Evolutionary conservation across 2,113 vertebrate species (phyloP), one percentile per base, ranked within the genome.

Genomic region (rabbit (Oryctolagus cuniculus)): DNA sequence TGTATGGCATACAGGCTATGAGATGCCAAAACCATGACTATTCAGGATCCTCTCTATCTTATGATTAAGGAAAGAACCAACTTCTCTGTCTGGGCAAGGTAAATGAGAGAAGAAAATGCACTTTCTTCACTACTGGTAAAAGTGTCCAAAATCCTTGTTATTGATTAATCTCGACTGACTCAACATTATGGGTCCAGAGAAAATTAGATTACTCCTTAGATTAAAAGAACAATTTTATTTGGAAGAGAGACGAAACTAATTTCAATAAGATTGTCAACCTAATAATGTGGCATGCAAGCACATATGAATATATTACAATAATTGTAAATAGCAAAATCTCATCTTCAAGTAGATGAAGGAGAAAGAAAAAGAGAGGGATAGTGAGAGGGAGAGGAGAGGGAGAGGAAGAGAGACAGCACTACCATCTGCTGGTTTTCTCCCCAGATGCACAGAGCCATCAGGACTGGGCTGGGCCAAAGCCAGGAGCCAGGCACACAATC

Each of bases 261-360:
- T 58, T 58, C 55, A 67, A 84, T 27, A 74, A 66, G 10, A 27
- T 12, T 25, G 3, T 38, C 38, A 87, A 67, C 73, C 6, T 69
- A 75, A 79, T 17, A 67, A 67, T 19, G 67, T 53, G 19, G 1
- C 29, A 85, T 49, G 64, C 0, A 92, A 94, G 15, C 73, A 89
- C 53, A 1, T n/a, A 67, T 75, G 34, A 1, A 80, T 70, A 24
- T 85, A 27, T 61, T 73, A 25, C 0, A 49, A 11, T 75, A 70
- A 49, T 61, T 90, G 8, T 88, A 21, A 95, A 16, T 91, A 78
- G 66, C 24, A 87, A 70, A 88, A 38, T 81, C 17, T 80, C 36
- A 78, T 67, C 7, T 85, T 8, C 67, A 74, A 80, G 19, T 72
- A 77, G 31, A 17, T 51, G 29, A 69, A 73, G 31, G 25, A 77